A percentile compares a stretch with the other conserved stretches of the same genome.
Conservation (phyloP, 1,140 invertebrate genomes). For the Halictus rubicundus region DNA sequence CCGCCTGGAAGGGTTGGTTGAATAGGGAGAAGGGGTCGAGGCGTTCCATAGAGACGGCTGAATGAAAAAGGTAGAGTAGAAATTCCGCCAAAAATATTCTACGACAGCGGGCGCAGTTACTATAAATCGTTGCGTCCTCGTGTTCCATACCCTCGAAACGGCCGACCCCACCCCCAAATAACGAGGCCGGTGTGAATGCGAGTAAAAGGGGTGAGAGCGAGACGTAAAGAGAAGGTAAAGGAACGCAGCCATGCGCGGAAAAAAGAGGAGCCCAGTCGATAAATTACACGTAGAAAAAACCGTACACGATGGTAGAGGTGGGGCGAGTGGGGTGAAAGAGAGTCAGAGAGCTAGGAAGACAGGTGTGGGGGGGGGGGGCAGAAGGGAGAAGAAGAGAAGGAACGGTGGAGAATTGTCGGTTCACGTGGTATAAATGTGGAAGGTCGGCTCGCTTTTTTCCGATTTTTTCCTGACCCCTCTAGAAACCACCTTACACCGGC, state of each 20-base stretch:
- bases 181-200: conserved; percentile 21
- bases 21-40: not conserved
- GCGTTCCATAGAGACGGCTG: conserved; percentile 35
- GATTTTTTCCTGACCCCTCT: conserved; percentile 2
- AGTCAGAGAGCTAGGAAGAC: conserved; percentile 7
- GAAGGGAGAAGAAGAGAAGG: conserved; percentile 40
- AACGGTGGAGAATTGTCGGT: conserved; percentile 42
- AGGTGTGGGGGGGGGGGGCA: not conserved
- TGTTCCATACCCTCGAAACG: conserved; percentile 29
- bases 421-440: conserved; percentile 33
- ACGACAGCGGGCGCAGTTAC: conserved; percentile 69
- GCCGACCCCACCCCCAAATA: too few relatives aligned
- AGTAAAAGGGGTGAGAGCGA: conserved; percentile 1
- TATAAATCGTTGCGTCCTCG: conserved; percentile 72
- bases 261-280: conserved; percentile 32
- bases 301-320: not conserved
- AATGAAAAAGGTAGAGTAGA: conserved; percentile 33
- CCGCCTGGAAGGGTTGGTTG: conserved; percentile 1
- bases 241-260: conserved; percentile 8
- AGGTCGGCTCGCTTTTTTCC: conserved; percentile 27
- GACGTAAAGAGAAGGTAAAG: conserved; percentile 18
- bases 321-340: conserved; percentile 1
- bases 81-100: conserved; percentile 74
- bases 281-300: conserved; percentile 49
- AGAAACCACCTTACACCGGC: conserved; percentile 21